These are phyloP conservation scores for Scotopteryx bipunctaria DNA, from an alignment of 2,888 invertebrate species.

Conservation along the genomic window DNA sequence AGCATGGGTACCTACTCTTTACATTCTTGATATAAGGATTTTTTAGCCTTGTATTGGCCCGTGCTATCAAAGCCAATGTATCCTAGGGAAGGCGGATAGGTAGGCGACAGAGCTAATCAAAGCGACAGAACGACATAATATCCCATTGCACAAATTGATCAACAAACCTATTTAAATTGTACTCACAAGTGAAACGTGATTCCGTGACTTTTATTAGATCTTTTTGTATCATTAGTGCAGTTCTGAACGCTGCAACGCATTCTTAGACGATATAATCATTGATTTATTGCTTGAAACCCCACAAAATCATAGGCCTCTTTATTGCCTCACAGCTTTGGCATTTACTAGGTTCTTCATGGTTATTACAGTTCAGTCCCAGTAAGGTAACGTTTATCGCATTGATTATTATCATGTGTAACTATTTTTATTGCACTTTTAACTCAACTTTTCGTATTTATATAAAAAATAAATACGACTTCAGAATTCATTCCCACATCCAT, in stretches of 20 bases:
- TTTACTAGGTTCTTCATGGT: not conserved
- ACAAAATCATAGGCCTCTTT: not conserved
- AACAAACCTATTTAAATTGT: not conserved
- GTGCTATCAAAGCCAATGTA: too few species aligned
- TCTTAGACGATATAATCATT: conserved; percentile 29
- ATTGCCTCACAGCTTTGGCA: not conserved
- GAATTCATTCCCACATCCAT: too few species aligned
- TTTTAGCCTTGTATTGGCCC: too few species aligned
- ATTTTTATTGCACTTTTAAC: not conserved
- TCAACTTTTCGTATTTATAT: conserved; percentile 4
- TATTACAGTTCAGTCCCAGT: not conserved
- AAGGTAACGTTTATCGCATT: not conserved
- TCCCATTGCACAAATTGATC: too few species aligned
- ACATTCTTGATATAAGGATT: too few species aligned
- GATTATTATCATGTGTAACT: not conserved
- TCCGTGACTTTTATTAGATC: conserved; percentile 61
- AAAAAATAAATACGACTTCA: too few species aligned
- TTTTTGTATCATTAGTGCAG: conserved; percentile 68
- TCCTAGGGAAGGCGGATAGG: too few species aligned
- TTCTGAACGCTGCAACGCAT: conserved; percentile 68
- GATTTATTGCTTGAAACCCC: not conserved
- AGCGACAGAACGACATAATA: too few species aligned
- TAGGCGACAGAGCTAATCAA: too few species aligned
- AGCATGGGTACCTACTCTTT: too few species aligned
- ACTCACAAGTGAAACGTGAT: conserved; percentile 74